phyloP scores from a whole-genome alignment of 2,888 invertebrate species.

The Nineta flava region DNA sequence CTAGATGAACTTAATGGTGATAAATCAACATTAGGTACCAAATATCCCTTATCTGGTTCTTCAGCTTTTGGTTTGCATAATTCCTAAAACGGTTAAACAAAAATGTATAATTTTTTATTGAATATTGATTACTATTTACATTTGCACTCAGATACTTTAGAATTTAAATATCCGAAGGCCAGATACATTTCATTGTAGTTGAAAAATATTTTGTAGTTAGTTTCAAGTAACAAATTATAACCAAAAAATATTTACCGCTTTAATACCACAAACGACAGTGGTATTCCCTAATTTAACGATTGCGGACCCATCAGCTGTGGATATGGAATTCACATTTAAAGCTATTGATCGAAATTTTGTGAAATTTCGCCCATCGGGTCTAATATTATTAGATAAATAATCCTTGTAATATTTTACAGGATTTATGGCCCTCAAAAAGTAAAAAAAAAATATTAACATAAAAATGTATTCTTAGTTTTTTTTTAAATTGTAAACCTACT shows the following conservation, averaged over 20 bases:
- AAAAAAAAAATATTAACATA: not conserved
- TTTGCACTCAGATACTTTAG: no score
- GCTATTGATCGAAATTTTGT: conserved; percentile 49
- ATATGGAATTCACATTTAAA: conserved; percentile 43
- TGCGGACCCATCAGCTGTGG: conserved; percentile 57
- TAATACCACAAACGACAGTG: conserved; percentile 69
- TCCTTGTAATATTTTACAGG: conserved; percentile 62
- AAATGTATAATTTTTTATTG: not conserved
- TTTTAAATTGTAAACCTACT: conserved; percentile 16
- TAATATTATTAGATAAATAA: conserved; percentile 47
- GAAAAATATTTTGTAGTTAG: no score
- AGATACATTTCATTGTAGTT: no score
- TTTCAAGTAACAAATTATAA: conserved; percentile 6
- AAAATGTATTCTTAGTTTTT: not conserved
- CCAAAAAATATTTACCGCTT: conserved; percentile 41
- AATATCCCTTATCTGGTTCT: conserved; percentile 50
- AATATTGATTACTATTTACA: not conserved
- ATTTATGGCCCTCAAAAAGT: conserved; percentile 46
- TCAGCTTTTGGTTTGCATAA: conserved; percentile 55
- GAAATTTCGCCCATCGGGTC: conserved; percentile 66
- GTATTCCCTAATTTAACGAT: conserved; percentile 70
- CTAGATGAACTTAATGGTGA: conserved; percentile 64
- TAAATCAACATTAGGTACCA: conserved; percentile 70
- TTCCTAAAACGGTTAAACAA: conserved; percentile 35
- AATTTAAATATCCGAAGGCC: conserved; percentile 15